Evolutionary conservation across 2,797 vertebrate species (phyloP).

Genomic region (Acrocephalus scirpaceus): DNA sequence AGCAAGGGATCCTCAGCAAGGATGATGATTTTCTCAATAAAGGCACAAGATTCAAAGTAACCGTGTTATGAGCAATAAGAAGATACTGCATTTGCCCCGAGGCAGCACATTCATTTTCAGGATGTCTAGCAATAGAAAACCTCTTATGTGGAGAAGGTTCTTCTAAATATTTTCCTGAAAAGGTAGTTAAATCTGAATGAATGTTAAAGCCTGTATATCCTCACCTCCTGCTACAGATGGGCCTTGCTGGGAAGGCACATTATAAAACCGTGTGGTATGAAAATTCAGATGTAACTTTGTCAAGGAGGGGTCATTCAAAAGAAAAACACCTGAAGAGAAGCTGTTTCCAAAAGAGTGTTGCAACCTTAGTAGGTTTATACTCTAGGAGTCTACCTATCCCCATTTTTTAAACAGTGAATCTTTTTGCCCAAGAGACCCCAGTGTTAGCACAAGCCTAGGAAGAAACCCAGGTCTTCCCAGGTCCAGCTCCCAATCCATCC

Average conservation of each 20-base stretch:
- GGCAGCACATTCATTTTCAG: conserved; percentile 26
- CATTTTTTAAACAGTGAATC: background rate
- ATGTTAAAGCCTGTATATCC: background rate
- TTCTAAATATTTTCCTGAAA: conserved; percentile 31
- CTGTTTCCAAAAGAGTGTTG: background rate
- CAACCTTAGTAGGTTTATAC: background rate
- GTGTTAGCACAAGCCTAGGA: background rate
- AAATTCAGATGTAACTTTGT: background rate
- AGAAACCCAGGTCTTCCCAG: background rate
- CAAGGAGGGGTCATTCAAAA: background rate
- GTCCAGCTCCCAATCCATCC: background rate
- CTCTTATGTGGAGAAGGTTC: background rate
- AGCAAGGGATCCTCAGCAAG: background rate
- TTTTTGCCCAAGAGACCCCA: background rate
- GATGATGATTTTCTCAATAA: conserved; percentile 42
- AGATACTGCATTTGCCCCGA: background rate
- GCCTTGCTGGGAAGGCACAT: background rate
- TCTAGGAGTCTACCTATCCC: background rate
- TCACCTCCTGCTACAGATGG: background rate
- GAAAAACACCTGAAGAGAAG: background rate
- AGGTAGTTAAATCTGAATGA: background rate
- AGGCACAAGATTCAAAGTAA: conserved; percentile 39
- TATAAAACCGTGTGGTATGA: background rate
- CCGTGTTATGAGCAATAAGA: background rate
- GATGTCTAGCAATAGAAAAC: conserved; percentile 18